Base-by-base conservation (phyloP, 2,113 vertebrate genomes). In the Engraulis encrasicolus region DNA sequence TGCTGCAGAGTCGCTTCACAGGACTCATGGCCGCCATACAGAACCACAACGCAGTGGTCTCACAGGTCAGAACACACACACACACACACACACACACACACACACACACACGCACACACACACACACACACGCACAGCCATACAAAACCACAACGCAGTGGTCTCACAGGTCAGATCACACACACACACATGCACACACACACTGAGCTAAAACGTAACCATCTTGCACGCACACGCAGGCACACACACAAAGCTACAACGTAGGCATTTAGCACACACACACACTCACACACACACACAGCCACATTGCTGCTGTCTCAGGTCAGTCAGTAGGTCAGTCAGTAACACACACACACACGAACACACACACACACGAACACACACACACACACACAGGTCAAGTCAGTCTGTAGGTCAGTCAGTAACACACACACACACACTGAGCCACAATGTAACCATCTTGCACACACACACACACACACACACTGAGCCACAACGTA, bases 1-100 rank as follows among this genome's bases (percentile, higher is more conserved):
- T 80, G 78, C 48, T 80, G 31, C 80, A 79, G 58, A 58, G 82
- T 58, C 82, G 71, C 34, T 58, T 82, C n/a, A 80, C n/a, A 12
- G 77, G 50, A 1, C 27, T 78, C 50, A n/a, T 87, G 34, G 45
- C 36, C 31, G 61, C 36, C 79, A 50, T 74, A 2, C 79, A 79
- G 79, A 36, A 27, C 20, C 50, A 27, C 50, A 80, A 19, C 74
- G 6, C 78, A 49, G 12, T 23, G 4, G 40, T 50, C 15, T 49
- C 48, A 14, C 40, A 31, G 23, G 45, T 66, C 50, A 48, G 71
- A n/a, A n/a, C n/a, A n/a, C n/a, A 2, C 38, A 37, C 40, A 66
- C 34, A 31, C 45, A 48, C 58, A 34, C 17, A 40, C 18, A 36
- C 71, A 78, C 5, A 49, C 19, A 58, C 80, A 37, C 36, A 31